Evolutionary conservation across 1,140 invertebrate genomes (phyloP).

Genomic region (Aphelenchoides avenae): DNA sequence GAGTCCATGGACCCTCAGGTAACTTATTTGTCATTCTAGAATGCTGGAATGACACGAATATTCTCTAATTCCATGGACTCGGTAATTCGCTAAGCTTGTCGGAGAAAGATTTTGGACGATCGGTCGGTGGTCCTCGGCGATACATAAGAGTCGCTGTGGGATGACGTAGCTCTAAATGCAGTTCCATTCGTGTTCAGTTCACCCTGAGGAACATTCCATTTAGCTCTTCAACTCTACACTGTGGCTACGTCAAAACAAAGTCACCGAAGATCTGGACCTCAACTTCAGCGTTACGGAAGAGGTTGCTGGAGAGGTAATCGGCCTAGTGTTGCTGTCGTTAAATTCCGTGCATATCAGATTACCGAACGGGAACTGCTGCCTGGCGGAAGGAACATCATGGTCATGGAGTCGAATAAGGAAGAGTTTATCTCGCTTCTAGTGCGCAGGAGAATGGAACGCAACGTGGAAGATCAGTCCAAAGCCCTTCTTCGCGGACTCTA

Average conservation of each 20-base stretch:
- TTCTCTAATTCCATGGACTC: too few species aligned
- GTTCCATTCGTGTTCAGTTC: too few species aligned
- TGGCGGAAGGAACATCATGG: conserved; percentile 79
- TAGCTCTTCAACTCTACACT: too few species aligned
- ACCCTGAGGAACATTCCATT: too few species aligned
- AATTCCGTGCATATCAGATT: conserved; percentile 53
- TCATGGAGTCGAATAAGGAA: conserved; percentile 93
- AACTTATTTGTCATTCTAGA: too few species aligned
- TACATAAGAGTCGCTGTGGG: too few species aligned
- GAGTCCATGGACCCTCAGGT: conserved; percentile 88
- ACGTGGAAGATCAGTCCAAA: conserved; percentile 88
- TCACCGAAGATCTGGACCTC: conserved; percentile 69
- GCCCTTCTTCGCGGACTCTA: conserved; percentile 87
- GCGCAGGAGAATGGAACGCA: conserved; percentile 72
- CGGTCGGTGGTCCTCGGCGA: too few species aligned
- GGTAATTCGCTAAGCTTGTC: too few species aligned
- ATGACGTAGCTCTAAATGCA: too few species aligned
- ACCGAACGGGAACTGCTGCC: conserved; percentile 86
- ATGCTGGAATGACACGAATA: too few species aligned
- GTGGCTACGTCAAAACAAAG: conserved; percentile 87
- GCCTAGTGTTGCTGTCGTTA: conserved; percentile 15
- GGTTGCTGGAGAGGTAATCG: conserved; percentile 64
- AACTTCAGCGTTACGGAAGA: conserved; percentile 67
- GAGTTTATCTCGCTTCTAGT: conserved; percentile 90
- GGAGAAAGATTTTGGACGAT: too few species aligned